A percentile compares a stretch with the other conserved stretches of the same genome.
Evolutionary conservation across 2,113 vertebrate species (phyloP).

Genomic region (Condylura cristata): DNA sequence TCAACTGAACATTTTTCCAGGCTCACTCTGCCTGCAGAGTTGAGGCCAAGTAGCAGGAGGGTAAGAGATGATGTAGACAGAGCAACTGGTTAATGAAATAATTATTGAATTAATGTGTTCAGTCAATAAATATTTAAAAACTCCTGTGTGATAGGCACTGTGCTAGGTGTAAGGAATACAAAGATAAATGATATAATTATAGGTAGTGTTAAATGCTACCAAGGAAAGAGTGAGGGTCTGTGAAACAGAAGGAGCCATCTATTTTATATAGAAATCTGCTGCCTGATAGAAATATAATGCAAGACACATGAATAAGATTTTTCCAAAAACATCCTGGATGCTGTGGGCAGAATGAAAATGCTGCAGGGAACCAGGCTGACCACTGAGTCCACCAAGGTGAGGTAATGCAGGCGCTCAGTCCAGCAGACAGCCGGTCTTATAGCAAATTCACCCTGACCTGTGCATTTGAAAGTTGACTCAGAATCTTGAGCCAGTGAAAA

Average conservation of each 20-base stretch:
- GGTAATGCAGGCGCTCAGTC: not conserved
- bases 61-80: not conserved
- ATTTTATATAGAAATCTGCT: not conserved
- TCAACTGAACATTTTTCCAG: not conserved
- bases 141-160: not conserved
- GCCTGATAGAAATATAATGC: not conserved
- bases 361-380: not conserved
- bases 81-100: constrained; percentile 15
- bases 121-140: constrained; percentile 11
- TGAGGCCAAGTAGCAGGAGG: not conserved
- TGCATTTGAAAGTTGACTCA: not conserved
- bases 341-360: not conserved
- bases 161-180: not conserved
- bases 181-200: not conserved
- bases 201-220: not conserved
- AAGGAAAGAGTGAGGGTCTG: not conserved
- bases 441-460: not conserved
- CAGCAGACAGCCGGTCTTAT: not conserved
- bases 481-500: not conserved
- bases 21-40: not conserved
- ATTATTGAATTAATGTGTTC: constrained; percentile 41
- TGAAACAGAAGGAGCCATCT: not conserved
- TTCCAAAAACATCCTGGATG: not conserved
- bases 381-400: not conserved
- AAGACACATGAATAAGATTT: not conserved